These are phyloP conservation scores for Drosophila neonasuta DNA, from an alignment of 2,888 invertebrate species.

Conservation along the genomic window DNA sequence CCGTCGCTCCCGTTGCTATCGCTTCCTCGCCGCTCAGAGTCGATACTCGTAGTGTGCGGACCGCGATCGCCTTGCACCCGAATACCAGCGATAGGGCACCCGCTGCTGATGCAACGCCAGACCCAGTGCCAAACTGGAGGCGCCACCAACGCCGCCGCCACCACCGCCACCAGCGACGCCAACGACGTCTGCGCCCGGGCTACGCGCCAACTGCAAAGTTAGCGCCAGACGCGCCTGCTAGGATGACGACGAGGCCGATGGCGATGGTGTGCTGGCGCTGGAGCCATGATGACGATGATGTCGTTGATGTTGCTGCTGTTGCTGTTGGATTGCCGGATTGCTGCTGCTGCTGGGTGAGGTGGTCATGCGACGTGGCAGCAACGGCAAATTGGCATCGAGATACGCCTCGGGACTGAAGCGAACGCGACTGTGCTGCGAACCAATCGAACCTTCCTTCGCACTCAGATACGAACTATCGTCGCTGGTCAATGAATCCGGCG, in stretches of 20 bases:
- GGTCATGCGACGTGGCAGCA: slow-evolving; percentile 48
- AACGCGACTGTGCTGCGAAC: slow-evolving; percentile 88
- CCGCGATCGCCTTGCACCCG: slow-evolving; percentile 81
- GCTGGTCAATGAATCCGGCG: slow-evolving; percentile 92
- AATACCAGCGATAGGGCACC: slow-evolving; percentile 80
- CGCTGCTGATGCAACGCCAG: slow-evolving; percentile 66
- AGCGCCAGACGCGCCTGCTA: slow-evolving; percentile 80
- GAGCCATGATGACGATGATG: slow-evolving; percentile 47
- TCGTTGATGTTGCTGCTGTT: slow-evolving; percentile 33
- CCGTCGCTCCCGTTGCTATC: not conserved
- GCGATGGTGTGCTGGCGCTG: slow-evolving; percentile 68
- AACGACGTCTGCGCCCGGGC: slow-evolving; percentile 76
- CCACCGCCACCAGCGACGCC: slow-evolving; percentile 20
- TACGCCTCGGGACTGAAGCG: slow-evolving; percentile 90
- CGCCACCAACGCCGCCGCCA: slow-evolving; percentile 40
- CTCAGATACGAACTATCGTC: slow-evolving; percentile 95
- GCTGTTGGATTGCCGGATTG: slow-evolving; percentile 28
- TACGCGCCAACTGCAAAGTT: slow-evolving; percentile 77
- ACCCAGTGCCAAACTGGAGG: slow-evolving; percentile 38
- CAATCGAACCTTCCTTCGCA: slow-evolving; percentile 88
- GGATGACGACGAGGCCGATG: slow-evolving; percentile 78
- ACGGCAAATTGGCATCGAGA: slow-evolving; percentile 83
- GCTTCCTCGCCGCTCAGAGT: slow-evolving; percentile 64
- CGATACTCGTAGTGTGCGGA: slow-evolving; percentile 82
- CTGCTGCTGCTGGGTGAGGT: slow-evolving; percentile 46